A percentile compares a stretch with the other conserved stretches of the same genome.
Evolutionary conservation across 2,888 invertebrate species (phyloP).

Genomic region (Cephonodes hylas): DNA sequence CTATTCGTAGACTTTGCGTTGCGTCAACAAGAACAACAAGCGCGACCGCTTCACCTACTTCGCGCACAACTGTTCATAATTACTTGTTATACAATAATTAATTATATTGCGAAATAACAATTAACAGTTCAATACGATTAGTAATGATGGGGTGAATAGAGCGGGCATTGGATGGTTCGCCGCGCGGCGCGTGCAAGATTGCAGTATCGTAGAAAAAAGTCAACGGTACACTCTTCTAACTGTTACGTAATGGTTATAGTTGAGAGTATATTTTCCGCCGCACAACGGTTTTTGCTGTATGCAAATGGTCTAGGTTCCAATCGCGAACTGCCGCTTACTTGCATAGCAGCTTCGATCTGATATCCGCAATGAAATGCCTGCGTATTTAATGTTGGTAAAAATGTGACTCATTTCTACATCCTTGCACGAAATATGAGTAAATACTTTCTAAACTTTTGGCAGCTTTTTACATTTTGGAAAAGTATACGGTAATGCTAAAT

Average conservation of each 20-base stretch:
- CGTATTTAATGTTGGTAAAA: neutral
- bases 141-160: neutral
- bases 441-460: neutral
- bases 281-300: constrained; percentile 7
- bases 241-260: neutral
- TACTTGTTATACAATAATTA: constrained; percentile 4
- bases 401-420: neutral
- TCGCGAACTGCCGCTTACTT: neutral
- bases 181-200: neutral
- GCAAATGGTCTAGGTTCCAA: neutral
- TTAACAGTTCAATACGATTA: neutral
- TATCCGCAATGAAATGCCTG: neutral
- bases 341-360: neutral
- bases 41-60: neutral
- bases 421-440: neutral
- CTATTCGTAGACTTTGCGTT: neutral
- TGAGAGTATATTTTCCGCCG: neutral
- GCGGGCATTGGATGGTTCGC: neutral
- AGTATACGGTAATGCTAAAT: neutral
- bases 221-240: neutral
- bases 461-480: neutral
- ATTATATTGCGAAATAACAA: constrained; percentile 8
- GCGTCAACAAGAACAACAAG: neutral
- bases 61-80: neutral
- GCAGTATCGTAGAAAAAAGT: constrained; percentile 3